Conservation (phyloP, 2,113 vertebrate species). For the Otocyon megalotis region DNA sequence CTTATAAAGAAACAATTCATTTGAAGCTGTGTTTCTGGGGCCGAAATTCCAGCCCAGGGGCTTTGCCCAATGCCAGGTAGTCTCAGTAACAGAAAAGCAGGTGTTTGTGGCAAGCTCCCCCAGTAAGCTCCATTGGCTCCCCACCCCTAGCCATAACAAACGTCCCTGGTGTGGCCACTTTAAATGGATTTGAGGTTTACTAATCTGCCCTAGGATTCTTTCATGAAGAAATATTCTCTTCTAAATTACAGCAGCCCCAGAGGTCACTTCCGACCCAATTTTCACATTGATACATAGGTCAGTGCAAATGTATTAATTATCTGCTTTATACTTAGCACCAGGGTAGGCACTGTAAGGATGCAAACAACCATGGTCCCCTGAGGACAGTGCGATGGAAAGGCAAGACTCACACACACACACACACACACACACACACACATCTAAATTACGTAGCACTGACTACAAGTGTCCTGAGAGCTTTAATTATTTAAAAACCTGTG, state of each 20-base stretch:
- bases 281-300: not conserved
- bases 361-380: not conserved
- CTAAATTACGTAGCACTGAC: not conserved
- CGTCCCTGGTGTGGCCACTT: not conserved
- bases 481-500: not conserved
- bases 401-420: fast-evolving
- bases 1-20: not conserved
- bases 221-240: not conserved
- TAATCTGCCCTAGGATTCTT: not conserved
- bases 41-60: not conserved
- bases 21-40: not conserved
- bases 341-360: not conserved
- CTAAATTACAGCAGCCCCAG: not conserved
- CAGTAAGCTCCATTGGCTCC: too few species aligned
- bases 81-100: not conserved
- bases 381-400: not conserved
- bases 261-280: not conserved
- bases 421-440: fast-evolving
- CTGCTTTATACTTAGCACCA: not conserved
- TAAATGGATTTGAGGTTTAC: not conserved
- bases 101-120: not conserved
- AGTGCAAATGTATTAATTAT: not conserved
- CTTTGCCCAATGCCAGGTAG: not conserved
- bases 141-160: not conserved
- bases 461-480: not conserved